Base-by-base conservation (phyloP, 2,113 vertebrate genomes). In the Oophaga pumilio region DNA sequence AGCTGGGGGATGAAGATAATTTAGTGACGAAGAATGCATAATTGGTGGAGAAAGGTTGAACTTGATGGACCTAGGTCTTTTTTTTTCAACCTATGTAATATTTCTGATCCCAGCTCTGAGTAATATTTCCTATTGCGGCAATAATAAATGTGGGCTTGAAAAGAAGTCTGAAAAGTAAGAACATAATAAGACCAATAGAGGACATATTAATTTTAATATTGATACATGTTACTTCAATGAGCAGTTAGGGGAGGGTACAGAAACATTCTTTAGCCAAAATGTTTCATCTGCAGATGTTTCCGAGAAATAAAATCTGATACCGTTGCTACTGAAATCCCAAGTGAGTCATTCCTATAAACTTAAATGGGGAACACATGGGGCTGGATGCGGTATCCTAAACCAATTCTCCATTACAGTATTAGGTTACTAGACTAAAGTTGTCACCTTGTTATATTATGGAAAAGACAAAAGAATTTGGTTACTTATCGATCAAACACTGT, bases 221-320 rank as follows among this genome's bases (percentile, higher is more conserved):
- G 9, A 74, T 43, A 17, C 0, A 74, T 28, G 7, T 20, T 20
- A 18, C 24, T 74, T 74, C 4, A 22, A 22, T 74, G 43, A 49
- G 43, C 18, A 74, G 50, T 22, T 3, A 50, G 49, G 3, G 71
- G 71, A 50, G 1, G 43, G 43, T 22, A 49, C 4, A 50, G 43
- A 43, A 73, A 43, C 15, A 2, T 69, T 15, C 24, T 69, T 12
- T 33, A 28, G 68, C 28, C 8, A 22, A 28, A 73, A 20, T 22
- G 71, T 74, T 74, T 74, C 71, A 74, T 74, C 71, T 74, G 43
- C 43, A 74, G 71, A 74, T 74, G 71, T 74, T 74, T 50, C 28
- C 18, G 69, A 73, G 69, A 43, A 73, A 73, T 73, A 73, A 73
- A 43, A 73, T 73, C 28, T 20, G 69, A 73, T 43, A 73, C 69